Evolutionary conservation across 2,113 vertebrate genomes (phyloP), one percentile per base, ranked within the genome.

Genomic region (Mesocricetus auratus): DNA sequence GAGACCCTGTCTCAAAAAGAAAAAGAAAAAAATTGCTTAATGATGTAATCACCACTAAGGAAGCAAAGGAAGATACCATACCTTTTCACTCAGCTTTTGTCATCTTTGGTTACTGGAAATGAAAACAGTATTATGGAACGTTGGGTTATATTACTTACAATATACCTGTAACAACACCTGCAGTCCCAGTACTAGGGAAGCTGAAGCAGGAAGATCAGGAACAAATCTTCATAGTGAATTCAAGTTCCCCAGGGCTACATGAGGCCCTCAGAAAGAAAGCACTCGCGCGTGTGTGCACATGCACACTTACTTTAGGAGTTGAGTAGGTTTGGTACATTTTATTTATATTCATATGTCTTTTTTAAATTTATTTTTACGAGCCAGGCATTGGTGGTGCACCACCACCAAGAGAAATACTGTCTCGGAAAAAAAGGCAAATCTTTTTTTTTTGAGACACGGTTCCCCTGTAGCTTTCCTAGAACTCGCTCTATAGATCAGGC

Each of bases 11-110:
- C 22, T 56, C 15, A 12, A 39, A 71, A 39, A 53, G 33, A 50
- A 60, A 62, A 42, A 39, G 3, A 98, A 50, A 50, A 73, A 22
- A 42, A 29, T 47, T 56, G 31, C 36, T 77, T 79, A 47, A 64
- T 94, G 77, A 13, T 7, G 0, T 83, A 24, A 83, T 75, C 0
- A n/a, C 87, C 64, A 36, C n/a, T 95, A 85, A 85, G 19, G 81
- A 91, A 93, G 75, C 22, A 89, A 91, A 83, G 73, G 10, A 94
- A 91, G 77, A 58, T 96, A 86, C 2, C 39, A 79, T 83, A n/a
- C 5, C 3, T 93, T 94, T 60, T 33, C 21, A 60, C 0, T 64
- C 91, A 92, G 74, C 19, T 95, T 94, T 95, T 92, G 45, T 47
- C 12, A n/a, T 92, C 29, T 24, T 94, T 45, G 39, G 24, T 89